phyloP scores from a whole-genome alignment of 53 echinoderm and acorn worm genomes.

The Glandiceps talaboti region DNA sequence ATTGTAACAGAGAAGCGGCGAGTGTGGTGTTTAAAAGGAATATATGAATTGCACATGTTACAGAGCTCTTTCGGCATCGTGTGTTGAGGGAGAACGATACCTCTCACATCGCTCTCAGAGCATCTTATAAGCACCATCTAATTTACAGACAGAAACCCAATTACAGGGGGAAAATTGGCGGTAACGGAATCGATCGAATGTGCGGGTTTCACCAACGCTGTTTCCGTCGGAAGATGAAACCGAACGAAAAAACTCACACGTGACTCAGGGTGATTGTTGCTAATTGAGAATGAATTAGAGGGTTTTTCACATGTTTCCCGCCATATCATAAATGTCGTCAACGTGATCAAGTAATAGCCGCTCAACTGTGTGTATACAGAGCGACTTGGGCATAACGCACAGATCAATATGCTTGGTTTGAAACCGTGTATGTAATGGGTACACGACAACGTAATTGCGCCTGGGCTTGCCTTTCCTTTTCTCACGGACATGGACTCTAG shows the following conservation, averaged over 20 bases:
- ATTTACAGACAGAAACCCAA: background rate
- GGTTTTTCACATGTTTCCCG: background rate
- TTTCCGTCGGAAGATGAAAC: background rate
- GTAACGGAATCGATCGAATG: background rate
- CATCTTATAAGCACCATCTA: background rate
- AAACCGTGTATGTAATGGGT: background rate
- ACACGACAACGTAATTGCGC: background rate
- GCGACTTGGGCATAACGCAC: background rate
- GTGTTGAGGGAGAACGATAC: background rate
- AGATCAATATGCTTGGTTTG: background rate
- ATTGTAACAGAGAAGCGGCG: background rate
- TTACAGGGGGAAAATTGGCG: background rate
- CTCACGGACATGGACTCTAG: background rate
- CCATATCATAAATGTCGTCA: background rate
- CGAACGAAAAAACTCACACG: background rate
- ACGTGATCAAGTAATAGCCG: background rate
- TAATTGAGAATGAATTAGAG: background rate
- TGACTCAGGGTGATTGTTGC: background rate
- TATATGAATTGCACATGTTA: background rate
- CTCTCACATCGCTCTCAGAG: background rate
- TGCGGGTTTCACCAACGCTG: background rate
- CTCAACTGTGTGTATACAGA: background rate
- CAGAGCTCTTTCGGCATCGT: background rate
- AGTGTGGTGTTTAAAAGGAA: background rate
- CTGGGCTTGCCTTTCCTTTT: background rate